Evolutionary conservation across 2,888 invertebrate genomes (phyloP).

Genomic region (Dryobotodes eremita): DNA sequence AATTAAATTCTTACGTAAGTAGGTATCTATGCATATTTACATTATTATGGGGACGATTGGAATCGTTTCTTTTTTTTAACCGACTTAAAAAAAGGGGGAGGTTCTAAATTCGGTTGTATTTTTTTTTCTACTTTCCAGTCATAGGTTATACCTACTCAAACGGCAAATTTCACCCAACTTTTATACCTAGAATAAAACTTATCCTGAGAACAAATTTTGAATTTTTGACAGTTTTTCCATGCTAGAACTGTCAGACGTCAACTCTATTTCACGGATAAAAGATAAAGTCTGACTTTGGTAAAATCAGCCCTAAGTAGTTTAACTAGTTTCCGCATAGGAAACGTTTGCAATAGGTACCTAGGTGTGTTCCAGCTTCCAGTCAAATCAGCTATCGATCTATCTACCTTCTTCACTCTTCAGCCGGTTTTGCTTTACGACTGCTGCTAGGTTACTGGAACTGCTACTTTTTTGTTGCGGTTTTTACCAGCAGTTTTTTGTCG

Average conservation of each 20-base stretch:
- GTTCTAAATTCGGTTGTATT: too few species aligned
- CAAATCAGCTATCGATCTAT: background rate
- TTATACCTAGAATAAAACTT: too few species aligned
- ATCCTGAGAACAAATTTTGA: too few species aligned
- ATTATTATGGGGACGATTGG: background rate
- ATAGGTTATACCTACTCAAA: background rate
- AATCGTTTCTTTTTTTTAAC: background rate
- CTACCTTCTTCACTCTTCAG: conserved; percentile 17
- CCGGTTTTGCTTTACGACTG: conserved; percentile 36
- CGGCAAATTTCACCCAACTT: too few species aligned
- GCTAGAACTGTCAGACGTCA: too few species aligned
- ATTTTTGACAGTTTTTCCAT: too few species aligned
- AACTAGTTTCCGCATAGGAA: background rate
- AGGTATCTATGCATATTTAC: background rate
- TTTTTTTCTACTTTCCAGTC: background rate
- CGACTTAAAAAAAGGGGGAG: too few species aligned
- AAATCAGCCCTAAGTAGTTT: background rate
- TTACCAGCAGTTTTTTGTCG: conserved; percentile 5
- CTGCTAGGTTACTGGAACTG: conserved; percentile 10
- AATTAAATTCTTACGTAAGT: background rate
- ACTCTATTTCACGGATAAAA: too few species aligned
- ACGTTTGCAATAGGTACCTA: background rate
- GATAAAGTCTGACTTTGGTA: too few species aligned
- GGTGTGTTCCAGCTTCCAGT: background rate
- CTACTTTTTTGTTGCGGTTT: conserved; percentile 16